A percentile compares a stretch with the other conserved stretches of the same genome.
phyloP scores from a whole-genome alignment of 2,888 invertebrate species.

The Cotesia congregata region DNA sequence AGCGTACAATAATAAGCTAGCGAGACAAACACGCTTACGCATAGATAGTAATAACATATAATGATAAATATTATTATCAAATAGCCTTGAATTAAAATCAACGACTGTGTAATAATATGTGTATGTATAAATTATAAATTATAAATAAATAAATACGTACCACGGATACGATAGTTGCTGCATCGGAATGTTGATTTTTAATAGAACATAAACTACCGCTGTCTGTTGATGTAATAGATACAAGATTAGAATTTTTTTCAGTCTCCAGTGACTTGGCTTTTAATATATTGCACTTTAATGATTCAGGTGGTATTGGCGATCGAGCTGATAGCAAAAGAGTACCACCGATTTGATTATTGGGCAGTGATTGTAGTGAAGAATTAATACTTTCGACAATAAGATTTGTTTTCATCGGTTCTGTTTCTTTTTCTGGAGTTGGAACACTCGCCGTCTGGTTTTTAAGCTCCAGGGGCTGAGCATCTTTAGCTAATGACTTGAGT shows the following conservation, averaged over 20 bases:
- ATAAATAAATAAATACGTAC: conserved; percentile 72
- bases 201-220: conserved; percentile 60
- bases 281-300: conserved; percentile 94
- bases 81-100: conserved; percentile 11
- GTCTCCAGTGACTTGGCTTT: conserved; percentile 82
- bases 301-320: conserved; percentile 87
- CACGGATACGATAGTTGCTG: conserved; percentile 83
- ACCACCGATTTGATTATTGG: conserved; percentile 79
- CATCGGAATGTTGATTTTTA: conserved; percentile 68
- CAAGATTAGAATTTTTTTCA: conserved; percentile 68
- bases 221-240: conserved; percentile 67
- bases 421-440: conserved; percentile 73
- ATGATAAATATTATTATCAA: neutral
- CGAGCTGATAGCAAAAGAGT: conserved; percentile 69
- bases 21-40: conserved; percentile 21
- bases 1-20: conserved; percentile 35
- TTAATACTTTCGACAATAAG: conserved; percentile 73
- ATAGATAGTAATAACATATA: conserved; percentile 49
- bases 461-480: conserved; percentile 75
- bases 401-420: conserved; percentile 77
- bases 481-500: conserved; percentile 83
- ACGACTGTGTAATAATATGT: conserved; percentile 30
- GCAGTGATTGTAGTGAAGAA: conserved; percentile 68
- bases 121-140: conserved; percentile 23
- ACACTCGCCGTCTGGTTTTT: conserved; percentile 74